Percentiles rank a stretch among this genome's conserved stretches.
These are phyloP conservation scores for Schlechtendalia chinensis DNA, from an alignment of 1,140 invertebrate genomes.

Conservation along the genomic window DNA sequence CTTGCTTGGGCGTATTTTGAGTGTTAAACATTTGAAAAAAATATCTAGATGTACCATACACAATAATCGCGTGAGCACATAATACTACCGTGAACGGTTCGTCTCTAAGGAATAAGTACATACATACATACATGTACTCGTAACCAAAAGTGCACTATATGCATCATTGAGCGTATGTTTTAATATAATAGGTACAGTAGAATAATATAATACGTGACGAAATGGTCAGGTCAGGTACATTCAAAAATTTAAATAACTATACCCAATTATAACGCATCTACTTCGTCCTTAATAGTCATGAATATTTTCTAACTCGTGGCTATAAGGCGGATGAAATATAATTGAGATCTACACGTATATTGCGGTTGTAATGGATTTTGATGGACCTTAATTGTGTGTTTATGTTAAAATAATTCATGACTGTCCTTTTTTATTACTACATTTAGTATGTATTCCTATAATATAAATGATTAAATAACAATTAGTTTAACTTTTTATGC, in stretches of 20 bases:
- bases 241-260: too few relatives aligned
- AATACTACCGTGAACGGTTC: neutral
- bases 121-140: neutral
- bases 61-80: neutral
- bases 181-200: too few relatives aligned
- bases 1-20: neutral
- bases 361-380: slow-evolving; percentile 2
- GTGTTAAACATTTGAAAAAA: too few relatives aligned
- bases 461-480: neutral
- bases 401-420: slow-evolving; percentile 15
- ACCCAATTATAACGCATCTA: neutral
- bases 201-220: too few relatives aligned
- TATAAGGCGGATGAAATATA: neutral
- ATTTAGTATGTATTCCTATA: neutral
- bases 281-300: neutral
- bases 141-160: neutral
- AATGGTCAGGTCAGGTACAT: too few relatives aligned
- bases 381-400: neutral
- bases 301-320: neutral
- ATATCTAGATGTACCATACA: neutral
- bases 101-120: neutral
- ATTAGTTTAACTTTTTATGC: neutral
- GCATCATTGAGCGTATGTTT: too few relatives aligned
- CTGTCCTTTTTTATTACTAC: neutral
- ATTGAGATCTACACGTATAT: neutral